phyloP scores from a whole-genome alignment of 2,797 vertebrate genomes.

The Cryptoprocta ferox region DNA sequence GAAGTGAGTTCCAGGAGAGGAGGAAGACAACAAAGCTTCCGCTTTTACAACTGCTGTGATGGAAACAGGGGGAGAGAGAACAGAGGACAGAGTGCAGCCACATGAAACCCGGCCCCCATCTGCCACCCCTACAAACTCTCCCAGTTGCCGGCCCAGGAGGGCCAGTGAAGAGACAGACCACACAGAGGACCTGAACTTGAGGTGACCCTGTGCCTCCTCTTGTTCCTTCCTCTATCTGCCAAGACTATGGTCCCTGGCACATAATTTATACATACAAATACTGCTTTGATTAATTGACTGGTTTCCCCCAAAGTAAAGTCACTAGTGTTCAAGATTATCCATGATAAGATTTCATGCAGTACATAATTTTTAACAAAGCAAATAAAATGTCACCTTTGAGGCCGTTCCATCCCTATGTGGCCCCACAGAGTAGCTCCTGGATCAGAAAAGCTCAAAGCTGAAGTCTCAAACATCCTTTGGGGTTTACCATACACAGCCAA shows the following conservation, averaged over 20 bases:
- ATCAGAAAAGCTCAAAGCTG: background rate
- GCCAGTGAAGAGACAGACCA: background rate
- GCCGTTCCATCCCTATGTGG: background rate
- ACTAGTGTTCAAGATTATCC: background rate
- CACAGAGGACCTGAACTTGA: background rate
- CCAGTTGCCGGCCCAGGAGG: background rate
- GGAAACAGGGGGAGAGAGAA: background rate
- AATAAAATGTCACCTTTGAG: background rate
- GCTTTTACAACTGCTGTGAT: background rate
- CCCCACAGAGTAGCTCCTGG: background rate
- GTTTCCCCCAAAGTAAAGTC: background rate
- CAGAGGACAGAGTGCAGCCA: background rate
- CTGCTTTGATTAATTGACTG: background rate
- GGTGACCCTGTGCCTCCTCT: background rate
- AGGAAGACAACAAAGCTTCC: background rate
- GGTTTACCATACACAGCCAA: background rate
- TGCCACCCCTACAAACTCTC: background rate
- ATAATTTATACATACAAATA: too few species aligned
- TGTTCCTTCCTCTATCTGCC: background rate
- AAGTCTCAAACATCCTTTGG: background rate
- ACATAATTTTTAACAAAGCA: background rate
- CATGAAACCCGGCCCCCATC: background rate
- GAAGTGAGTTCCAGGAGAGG: background rate
- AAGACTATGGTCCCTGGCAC: background rate
- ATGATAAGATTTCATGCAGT: background rate